Base-by-base conservation (phyloP, 2,888 invertebrate genomes). In the Eilema griseolum region DNA sequence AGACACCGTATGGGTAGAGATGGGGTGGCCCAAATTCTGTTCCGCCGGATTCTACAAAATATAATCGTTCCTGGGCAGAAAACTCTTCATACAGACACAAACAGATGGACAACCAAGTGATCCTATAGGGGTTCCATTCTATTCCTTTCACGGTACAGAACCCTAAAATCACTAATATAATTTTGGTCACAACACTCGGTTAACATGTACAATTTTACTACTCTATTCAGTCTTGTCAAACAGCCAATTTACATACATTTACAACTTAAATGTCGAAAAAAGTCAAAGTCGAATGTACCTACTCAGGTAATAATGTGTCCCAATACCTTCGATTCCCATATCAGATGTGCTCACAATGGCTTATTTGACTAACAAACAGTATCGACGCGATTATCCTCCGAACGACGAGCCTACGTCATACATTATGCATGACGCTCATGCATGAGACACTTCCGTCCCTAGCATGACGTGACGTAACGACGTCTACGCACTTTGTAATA, bases 351-450 rank as follows among this genome's bases (percentile, higher is more conserved):
- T 84, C 85, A 92, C 93, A 93, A 93, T 92, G 81, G 88, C 91
- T 91, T 93, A 94, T 94, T 94, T 95, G 93, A 92, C 94, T 95
- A 93, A 93, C 94, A 94, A 94, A 92, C 92, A 89, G 89, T 88
- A 91, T 92, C 87, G 88, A 87, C 79, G 77, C 87, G 93, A 93
- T 94, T 93, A 93, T 93, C 90, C 89, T 86, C 61, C 73, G 78
- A 71, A 68, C 68, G 64, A 56, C 65, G 61, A 57, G 65, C 31
- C 31, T 57, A 41, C 76, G 41, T 73, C 79, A 81, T 93, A 88
- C 89, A 95, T 95, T 86, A 95, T 94, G 90, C 85, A 95, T 93
- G 69, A 66, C 57, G 41, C 24, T 66, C 52, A 69, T 56, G 91
- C 52, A 69, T 60, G 91, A 91, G 85, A 80, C 86, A 89, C 89